A percentile compares a stretch with the other conserved stretches of the same genome.
phyloP scores from a whole-genome alignment of 2,888 invertebrate genomes.

The Cyclophora punctaria region DNA sequence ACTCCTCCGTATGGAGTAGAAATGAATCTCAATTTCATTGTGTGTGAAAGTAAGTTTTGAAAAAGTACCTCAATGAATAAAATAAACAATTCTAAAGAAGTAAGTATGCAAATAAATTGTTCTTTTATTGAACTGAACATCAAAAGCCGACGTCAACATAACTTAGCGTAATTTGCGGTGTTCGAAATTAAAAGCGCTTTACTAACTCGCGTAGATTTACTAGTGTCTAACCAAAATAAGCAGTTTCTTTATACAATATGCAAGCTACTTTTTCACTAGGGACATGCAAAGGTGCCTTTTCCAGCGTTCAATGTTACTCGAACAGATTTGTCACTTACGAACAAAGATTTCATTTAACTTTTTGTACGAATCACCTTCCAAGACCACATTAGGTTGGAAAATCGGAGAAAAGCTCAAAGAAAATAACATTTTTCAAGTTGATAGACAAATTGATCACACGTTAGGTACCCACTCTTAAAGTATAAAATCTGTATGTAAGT shows the following conservation, averaged over 20 bases:
- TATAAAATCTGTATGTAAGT: too few species aligned
- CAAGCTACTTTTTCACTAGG: conserved; percentile 5
- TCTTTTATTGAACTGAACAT: too few species aligned
- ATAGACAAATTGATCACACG: too few species aligned
- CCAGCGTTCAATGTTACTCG: conserved; percentile 22
- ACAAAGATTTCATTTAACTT: conserved; percentile 19
- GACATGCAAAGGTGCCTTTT: conserved; percentile 20
- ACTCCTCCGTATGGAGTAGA: too few species aligned
- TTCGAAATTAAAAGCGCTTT: conserved; percentile 10
- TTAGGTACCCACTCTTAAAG: too few species aligned
- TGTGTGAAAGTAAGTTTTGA: too few species aligned
- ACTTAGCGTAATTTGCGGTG: conserved; percentile 8
- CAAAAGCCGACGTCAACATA: conserved; percentile 9
- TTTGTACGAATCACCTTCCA: conserved; percentile 8
- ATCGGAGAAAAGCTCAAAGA: too few species aligned
- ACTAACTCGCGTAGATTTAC: background rate
- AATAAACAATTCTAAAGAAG: too few species aligned
- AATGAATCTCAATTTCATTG: too few species aligned
- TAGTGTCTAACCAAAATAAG: conserved; percentile 4
- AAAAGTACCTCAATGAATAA: too few species aligned
- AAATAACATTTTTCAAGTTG: too few species aligned
- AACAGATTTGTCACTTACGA: conserved; percentile 15
- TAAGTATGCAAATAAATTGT: too few species aligned
- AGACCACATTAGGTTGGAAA: background rate
- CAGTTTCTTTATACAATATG: conserved; percentile 3